These are phyloP conservation scores for Agrotis puta DNA, from an alignment of 2,888 invertebrate species.

Conservation along the genomic window DNA sequence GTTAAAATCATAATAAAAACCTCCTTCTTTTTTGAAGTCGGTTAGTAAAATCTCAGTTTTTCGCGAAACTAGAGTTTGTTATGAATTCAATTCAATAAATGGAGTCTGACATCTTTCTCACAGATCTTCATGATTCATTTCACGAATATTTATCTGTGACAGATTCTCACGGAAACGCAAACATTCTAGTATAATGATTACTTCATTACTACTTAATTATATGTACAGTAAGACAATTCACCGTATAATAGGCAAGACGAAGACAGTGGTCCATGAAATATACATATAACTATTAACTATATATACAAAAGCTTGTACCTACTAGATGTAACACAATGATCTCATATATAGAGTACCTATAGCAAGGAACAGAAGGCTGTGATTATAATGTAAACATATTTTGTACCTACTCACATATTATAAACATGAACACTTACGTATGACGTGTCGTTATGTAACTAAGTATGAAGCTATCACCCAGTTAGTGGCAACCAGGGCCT, in stretches of 20 bases:
- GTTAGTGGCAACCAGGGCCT: no score
- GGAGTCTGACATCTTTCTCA: not conserved
- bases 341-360: constrained; percentile 70
- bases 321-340: constrained; percentile 68
- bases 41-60: no score
- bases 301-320: constrained; percentile 43
- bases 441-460: constrained; percentile 62
- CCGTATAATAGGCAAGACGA: not conserved
- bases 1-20: no score
- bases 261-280: constrained; percentile 21
- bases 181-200: not conserved
- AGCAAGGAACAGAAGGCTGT: constrained; percentile 68
- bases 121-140: not conserved
- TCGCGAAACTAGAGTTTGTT: not conserved
- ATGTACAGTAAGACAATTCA: not conserved
- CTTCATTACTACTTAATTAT: not conserved
- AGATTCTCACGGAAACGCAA: not conserved
- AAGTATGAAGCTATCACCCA: constrained; percentile 24
- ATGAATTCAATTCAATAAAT: not conserved
- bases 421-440: constrained; percentile 60
- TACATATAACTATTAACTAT: constrained; percentile 33
- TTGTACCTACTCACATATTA: constrained; percentile 58
- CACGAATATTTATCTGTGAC: not conserved
- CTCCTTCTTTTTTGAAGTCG: no score
- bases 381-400: constrained; percentile 76